These are phyloP conservation scores for Neolamprologus hecqui DNA, from an alignment of 2,113 vertebrate species.

Conservation along the genomic window DNA sequence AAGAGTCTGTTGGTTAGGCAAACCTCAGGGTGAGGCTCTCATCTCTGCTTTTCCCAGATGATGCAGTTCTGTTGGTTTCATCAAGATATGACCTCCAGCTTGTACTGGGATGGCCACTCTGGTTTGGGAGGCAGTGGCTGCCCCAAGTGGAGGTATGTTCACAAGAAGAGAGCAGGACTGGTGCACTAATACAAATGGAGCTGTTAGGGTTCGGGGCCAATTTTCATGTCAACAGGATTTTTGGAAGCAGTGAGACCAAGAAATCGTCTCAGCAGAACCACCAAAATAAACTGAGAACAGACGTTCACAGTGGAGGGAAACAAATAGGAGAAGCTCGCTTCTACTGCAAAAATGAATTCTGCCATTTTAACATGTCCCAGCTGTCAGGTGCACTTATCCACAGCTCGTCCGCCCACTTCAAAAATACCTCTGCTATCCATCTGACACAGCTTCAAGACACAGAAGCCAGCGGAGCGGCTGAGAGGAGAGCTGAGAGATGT, in stretches of 20 bases:
- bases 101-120: not conserved
- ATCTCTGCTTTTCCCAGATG: not conserved
- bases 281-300: accelerated
- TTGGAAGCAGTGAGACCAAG: not conserved
- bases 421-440: not conserved
- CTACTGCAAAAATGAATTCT: not conserved
- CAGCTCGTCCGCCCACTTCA: not conserved
- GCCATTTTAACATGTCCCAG: not conserved
- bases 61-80: not conserved
- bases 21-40: not conserved
- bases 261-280: not conserved
- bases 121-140: accelerated
- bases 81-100: not conserved
- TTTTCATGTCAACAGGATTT: not conserved
- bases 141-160: not conserved
- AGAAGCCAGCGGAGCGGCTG: not conserved
- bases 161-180: not conserved
- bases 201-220: not conserved
- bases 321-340: not conserved
- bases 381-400: conserved; percentile 25
- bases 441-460: not conserved
- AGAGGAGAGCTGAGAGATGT: not conserved
- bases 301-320: not conserved
- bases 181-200: not conserved
- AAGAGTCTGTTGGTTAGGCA: not conserved